Conservation (phyloP, 2,113 vertebrate genomes). For the Proteles cristata region DNA sequence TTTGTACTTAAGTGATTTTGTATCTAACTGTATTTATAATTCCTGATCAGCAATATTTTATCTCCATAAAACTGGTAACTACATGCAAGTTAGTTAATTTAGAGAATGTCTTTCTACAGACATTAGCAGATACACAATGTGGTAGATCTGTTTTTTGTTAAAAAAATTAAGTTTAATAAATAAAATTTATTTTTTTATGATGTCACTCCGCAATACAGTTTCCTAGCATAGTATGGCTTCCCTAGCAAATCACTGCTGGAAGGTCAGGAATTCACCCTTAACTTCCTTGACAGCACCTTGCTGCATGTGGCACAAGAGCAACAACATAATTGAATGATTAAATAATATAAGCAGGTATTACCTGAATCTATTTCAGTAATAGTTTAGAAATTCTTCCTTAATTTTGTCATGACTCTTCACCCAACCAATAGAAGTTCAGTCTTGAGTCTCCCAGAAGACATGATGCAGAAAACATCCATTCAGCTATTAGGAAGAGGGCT, state of each 20-base stretch:
- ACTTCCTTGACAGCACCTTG: neutral
- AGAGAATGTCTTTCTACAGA: neutral
- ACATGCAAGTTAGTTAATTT: neutral
- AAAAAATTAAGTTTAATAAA: slow-evolving; percentile 37
- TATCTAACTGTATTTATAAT: slow-evolving; percentile 21
- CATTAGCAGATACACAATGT: neutral
- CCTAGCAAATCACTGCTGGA: neutral
- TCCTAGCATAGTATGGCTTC: neutral
- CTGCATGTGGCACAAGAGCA: neutral
- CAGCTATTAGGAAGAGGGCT: neutral
- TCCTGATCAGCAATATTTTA: slow-evolving; percentile 27
- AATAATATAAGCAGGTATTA: neutral
- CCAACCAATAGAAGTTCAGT: neutral
- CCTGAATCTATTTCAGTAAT: neutral
- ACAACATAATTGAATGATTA: neutral
- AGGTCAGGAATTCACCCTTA: neutral
- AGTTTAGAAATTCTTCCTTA: neutral
- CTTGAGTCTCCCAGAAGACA: neutral
- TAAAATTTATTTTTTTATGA: slow-evolving; percentile 5
- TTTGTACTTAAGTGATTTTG: slow-evolving; percentile 14
- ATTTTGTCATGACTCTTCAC: neutral
- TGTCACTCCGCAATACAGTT: neutral
- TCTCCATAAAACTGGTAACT: slow-evolving; percentile 6
- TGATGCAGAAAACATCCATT: neutral
- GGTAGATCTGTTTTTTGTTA: neutral